Percentiles rank a stretch among this genome's conserved stretches.
Evolutionary conservation across 2,113 vertebrate species (phyloP).

Genomic region (Lampris incognitus): DNA sequence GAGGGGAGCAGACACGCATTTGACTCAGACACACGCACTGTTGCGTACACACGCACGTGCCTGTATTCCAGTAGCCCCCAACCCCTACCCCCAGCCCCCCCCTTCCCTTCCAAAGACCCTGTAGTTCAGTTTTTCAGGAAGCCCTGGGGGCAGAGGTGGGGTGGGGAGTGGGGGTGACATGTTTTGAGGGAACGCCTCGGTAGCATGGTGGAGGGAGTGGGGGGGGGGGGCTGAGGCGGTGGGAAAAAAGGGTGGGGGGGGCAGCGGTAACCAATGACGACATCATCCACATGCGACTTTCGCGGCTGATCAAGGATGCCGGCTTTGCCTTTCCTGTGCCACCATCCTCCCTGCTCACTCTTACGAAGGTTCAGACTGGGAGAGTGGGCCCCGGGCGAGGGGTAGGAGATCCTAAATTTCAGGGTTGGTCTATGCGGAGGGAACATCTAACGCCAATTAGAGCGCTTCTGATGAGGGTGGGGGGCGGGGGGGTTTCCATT

Average conservation of each 20-base stretch:
- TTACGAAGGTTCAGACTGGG: conserved; percentile 43
- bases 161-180: conserved; percentile 38
- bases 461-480: conserved; percentile 31
- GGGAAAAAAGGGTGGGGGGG: neutral
- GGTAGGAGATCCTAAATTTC: conserved; percentile 57
- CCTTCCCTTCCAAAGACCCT: conserved; percentile 36
- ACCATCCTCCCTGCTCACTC: conserved; percentile 48
- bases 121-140: conserved; percentile 55
- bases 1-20: neutral
- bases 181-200: conserved; percentile 51
- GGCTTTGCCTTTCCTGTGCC: conserved; percentile 41
- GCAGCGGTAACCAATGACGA: conserved; percentile 18
- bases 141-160: conserved; percentile 11
- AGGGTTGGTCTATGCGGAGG: conserved; percentile 56
- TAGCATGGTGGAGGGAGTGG: conserved; percentile 12
- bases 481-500: conserved; percentile 16
- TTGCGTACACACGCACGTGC: neutral
- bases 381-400: conserved; percentile 51
- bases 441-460: conserved; percentile 57
- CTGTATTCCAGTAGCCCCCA: conserved; percentile 49
- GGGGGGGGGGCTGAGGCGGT: neutral
- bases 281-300: conserved; percentile 18
- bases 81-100: neutral
- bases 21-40: conserved; percentile 14
- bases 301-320: conserved; percentile 16